Conservation (phyloP, 2,888 invertebrate species). For the Dendrolimus pini region DNA sequence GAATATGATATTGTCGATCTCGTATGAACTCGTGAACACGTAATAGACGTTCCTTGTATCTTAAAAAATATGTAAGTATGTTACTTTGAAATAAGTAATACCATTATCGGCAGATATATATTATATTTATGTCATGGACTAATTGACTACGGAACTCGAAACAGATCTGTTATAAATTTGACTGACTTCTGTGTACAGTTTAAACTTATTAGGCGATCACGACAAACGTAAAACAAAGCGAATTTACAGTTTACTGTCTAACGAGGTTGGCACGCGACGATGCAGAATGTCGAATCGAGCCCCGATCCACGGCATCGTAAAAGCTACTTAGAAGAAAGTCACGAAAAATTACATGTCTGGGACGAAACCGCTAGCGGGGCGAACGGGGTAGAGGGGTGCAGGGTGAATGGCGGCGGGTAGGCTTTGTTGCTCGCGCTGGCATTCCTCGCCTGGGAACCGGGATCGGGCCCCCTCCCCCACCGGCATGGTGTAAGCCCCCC, state of each 20-base stretch:
- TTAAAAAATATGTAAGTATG: too few relatives aligned
- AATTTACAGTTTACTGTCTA: constrained; percentile 30
- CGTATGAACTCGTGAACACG: too few relatives aligned
- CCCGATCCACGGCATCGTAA: constrained; percentile 38
- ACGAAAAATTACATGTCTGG: constrained; percentile 61
- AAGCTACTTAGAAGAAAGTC: constrained; percentile 56
- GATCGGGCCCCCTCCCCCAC: constrained; percentile 43
- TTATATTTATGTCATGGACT: too few relatives aligned
- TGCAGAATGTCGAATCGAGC: constrained; percentile 42
- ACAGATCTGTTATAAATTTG: too few relatives aligned
- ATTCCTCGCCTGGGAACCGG: constrained; percentile 75
- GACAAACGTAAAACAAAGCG: constrained; percentile 19
- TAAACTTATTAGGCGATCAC: too few relatives aligned
- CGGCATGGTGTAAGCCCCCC: constrained; percentile 37
- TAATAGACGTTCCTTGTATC: too few relatives aligned
- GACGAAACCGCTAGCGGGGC: constrained; percentile 40
- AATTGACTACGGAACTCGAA: too few relatives aligned
- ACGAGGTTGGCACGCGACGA: constrained; percentile 31
- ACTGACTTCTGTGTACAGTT: too few relatives aligned
- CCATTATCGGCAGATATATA: too few relatives aligned
- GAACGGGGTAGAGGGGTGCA: constrained; percentile 29
- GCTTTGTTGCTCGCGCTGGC: constrained; percentile 73
- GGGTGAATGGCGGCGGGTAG: constrained; percentile 70
- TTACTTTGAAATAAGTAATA: too few relatives aligned
- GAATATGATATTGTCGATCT: neutral